phyloP scores from a whole-genome alignment of 2,797 vertebrate genomes.

The Decapterus maruadsi region DNA sequence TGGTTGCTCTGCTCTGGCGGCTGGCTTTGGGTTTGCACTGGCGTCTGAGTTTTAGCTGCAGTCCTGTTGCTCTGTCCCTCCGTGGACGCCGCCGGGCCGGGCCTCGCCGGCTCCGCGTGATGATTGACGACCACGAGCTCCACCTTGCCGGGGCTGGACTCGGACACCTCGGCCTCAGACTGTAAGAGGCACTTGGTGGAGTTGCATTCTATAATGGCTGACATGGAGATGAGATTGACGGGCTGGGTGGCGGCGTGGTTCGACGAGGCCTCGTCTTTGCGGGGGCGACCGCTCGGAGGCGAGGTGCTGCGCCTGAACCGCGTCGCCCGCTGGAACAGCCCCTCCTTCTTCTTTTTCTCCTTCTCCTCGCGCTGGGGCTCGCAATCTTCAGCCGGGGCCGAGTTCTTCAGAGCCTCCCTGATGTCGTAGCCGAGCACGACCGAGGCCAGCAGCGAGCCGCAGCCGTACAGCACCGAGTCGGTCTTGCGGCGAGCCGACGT shows the following conservation, averaged over 20 bases:
- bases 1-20: slow-evolving; percentile 67
- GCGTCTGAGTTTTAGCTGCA: slow-evolving; percentile 51
- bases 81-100: slow-evolving; percentile 5
- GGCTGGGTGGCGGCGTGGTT: slow-evolving; percentile 64
- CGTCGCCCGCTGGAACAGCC: slow-evolving; percentile 89
- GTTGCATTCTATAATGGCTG: slow-evolving; percentile 88
- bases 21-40: slow-evolving; percentile 68
- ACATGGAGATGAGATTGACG: slow-evolving; percentile 88
- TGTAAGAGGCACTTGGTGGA: slow-evolving; percentile 91
- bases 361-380: slow-evolving; percentile 86
- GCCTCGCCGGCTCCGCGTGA: slow-evolving; percentile 36
- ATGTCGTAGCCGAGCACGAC: slow-evolving; percentile 93
- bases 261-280: slow-evolving; percentile 82
- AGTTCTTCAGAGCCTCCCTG: slow-evolving; percentile 84
- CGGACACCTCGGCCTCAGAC: slow-evolving; percentile 68
- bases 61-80: slow-evolving; percentile 47
- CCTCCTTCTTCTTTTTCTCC: slow-evolving; percentile 91
- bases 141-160: slow-evolving; percentile 42
- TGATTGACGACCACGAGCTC: slow-evolving; percentile 28
- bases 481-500: slow-evolving; percentile 84
- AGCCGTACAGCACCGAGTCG: slow-evolving; percentile 88
- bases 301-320: slow-evolving; percentile 90
- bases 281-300: slow-evolving; percentile 79
- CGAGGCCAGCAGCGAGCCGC: slow-evolving; percentile 89
- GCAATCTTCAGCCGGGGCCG: slow-evolving; percentile 76